Conservation (phyloP, 2,113 vertebrate genomes). For the Hippolais icterina region DNA sequence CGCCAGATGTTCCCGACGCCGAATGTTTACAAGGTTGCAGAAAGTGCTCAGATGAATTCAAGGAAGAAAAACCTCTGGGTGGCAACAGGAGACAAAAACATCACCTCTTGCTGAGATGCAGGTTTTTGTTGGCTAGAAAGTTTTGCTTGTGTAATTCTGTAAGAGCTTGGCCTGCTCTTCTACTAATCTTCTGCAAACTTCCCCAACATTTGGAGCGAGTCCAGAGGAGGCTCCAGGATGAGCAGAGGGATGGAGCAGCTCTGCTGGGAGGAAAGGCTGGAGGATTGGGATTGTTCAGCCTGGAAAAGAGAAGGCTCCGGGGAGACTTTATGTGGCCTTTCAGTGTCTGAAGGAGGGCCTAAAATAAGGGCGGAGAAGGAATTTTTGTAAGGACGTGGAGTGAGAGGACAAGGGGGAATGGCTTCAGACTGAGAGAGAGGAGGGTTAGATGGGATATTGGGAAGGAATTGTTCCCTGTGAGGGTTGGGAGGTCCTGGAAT, state of each 20-base stretch:
- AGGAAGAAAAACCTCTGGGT: neutral
- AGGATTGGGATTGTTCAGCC: neutral
- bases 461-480: rapidly evolving
- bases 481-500: rapidly evolving
- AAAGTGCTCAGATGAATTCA: neutral
- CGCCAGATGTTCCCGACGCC: rapidly evolving
- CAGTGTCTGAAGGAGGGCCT: rapidly evolving
- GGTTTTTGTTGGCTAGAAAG: neutral
- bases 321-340: neutral
- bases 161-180: neutral
- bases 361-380: neutral
- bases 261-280: neutral
- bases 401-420: neutral
- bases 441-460: neutral
- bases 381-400: neutral
- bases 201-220: rapidly evolving
- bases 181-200: neutral
- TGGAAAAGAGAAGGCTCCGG: neutral
- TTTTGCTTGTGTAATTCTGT: neutral
- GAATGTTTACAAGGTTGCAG: neutral
- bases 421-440: neutral
- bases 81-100: neutral
- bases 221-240: neutral
- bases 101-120: no score
- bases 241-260: neutral